Base-by-base conservation (phyloP, 2,888 invertebrate genomes). In the Melikaiella ostensackeni region DNA sequence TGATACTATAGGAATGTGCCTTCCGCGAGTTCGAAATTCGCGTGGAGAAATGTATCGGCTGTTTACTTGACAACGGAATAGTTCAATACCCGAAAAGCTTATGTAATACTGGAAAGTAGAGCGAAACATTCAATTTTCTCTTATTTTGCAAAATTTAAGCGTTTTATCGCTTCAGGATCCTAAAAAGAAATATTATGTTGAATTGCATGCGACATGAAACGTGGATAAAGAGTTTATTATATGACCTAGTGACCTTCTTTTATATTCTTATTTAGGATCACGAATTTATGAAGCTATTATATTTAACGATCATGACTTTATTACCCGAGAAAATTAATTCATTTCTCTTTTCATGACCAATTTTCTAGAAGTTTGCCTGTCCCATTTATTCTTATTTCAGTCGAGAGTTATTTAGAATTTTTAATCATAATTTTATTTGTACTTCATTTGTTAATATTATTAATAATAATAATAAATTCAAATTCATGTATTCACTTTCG, bases 11-110 rank as follows among this genome's bases (percentile, higher is more conserved):
- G 84, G 83, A 84, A 87, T 81, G 77, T 57, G 46, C 46, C 63
- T 73, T 70, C 33, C 50, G 33, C 27, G 19, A 46, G 46, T 50
- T 50, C 21, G 33, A 50, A 50, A 70, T 50, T 70, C 70, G 11
- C 21, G 30, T 13, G 50, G 64, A 19, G 35, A 62, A 78, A 38
- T 57, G 30, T 62, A 61, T 57, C n/a, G 76, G 77, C 88, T 90
- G 89, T 90, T 91, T 90, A 83, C 90, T 90, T 90, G 90, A 89
- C 90, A 77, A 90, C 90, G 87, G 84, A 79, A 82, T 85, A 85
- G 87, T 83, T 90, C 90, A 81, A 90, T 89, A 89, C 80, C 77
- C 55, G 30, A 30, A 46, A 46, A 50, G 30, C 30, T 50, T 33
- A 70, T 27, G 27, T 33, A 30, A 46, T n/a, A 9, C 21, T 55